Evolutionary conservation across 2,888 invertebrate species (phyloP).

Genomic region (Hymenopus coronatus): DNA sequence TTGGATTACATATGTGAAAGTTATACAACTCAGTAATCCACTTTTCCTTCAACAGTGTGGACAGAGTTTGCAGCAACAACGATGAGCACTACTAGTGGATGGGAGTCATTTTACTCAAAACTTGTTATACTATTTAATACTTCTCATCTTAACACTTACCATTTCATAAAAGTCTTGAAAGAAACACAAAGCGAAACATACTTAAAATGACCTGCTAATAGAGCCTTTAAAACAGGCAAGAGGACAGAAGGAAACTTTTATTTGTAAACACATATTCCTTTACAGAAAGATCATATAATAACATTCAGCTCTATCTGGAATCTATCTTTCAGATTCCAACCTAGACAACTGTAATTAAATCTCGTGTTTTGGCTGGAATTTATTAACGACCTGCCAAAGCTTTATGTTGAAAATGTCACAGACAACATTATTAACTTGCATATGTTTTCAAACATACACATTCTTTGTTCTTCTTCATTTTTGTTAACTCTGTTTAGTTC

Average conservation of each 20-base stretch:
- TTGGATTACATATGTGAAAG: background rate
- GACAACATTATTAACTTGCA: background rate
- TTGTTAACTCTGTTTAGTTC: background rate
- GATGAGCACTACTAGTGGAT: background rate
- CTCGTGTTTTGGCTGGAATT: background rate
- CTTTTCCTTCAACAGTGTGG: background rate
- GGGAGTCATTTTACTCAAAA: background rate
- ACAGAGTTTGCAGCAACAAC: background rate
- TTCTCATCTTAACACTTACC: background rate
- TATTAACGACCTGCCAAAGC: no score
- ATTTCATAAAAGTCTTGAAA: background rate
- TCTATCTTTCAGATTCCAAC: background rate
- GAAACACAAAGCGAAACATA: background rate
- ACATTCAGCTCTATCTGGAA: background rate
- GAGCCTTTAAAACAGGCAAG: background rate
- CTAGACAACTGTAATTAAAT: no score
- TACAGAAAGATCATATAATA: background rate
- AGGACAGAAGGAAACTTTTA: background rate
- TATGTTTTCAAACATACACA: background rate
- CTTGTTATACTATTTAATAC: background rate
- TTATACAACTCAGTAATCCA: background rate
- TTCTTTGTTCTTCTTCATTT: background rate
- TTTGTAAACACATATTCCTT: background rate
- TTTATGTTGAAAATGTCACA: no score
- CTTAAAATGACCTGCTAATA: background rate